These are phyloP conservation scores for Gallinago media DNA, from an alignment of 2,113 vertebrate species.

Conservation along the genomic window DNA sequence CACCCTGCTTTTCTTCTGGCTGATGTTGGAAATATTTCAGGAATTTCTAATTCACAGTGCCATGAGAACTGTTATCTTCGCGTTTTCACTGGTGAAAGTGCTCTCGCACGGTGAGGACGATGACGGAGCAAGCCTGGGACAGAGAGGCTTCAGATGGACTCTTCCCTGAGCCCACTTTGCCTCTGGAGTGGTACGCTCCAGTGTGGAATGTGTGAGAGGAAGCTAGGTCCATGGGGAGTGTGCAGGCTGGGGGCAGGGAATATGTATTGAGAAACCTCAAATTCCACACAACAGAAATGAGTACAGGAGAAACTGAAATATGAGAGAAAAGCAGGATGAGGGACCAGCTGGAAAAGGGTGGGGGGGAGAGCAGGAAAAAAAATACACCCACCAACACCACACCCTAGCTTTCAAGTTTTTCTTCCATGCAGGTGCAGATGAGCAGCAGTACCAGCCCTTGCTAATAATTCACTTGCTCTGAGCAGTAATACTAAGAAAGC, in stretches of 20 bases:
- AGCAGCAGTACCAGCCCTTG: constrained; percentile 18
- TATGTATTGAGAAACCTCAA: constrained; percentile 55
- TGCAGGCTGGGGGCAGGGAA: constrained; percentile 44
- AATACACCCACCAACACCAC: constrained; percentile 23
- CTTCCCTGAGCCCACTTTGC: constrained; percentile 71
- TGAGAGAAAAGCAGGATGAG: constrained; percentile 46
- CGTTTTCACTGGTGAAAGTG: constrained; percentile 73
- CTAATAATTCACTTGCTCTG: constrained; percentile 14
- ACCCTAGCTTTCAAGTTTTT: constrained; percentile 2
- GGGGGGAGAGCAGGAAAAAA: neutral
- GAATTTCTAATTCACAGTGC: constrained; percentile 81
- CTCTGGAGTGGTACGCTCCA: constrained; percentile 37
- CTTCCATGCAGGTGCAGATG: constrained; percentile 42
- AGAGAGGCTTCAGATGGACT: constrained; percentile 53
- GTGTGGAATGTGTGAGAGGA: constrained; percentile 77
- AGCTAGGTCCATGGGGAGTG: constrained; percentile 57
- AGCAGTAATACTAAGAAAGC: neutral
- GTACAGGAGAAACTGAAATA: constrained; percentile 56
- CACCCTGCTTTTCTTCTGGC: constrained; percentile 75
- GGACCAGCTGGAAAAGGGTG: constrained; percentile 26
- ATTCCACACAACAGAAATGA: constrained; percentile 63
- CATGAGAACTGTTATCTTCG: constrained; percentile 79
- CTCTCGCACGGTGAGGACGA: neutral
- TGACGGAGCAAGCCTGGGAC: constrained; percentile 29
- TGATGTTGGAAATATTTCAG: constrained; percentile 80